phyloP scores from a whole-genome alignment of 64 coral and sea anemone genomes.

The Catalaphyllia jardinei region DNA sequence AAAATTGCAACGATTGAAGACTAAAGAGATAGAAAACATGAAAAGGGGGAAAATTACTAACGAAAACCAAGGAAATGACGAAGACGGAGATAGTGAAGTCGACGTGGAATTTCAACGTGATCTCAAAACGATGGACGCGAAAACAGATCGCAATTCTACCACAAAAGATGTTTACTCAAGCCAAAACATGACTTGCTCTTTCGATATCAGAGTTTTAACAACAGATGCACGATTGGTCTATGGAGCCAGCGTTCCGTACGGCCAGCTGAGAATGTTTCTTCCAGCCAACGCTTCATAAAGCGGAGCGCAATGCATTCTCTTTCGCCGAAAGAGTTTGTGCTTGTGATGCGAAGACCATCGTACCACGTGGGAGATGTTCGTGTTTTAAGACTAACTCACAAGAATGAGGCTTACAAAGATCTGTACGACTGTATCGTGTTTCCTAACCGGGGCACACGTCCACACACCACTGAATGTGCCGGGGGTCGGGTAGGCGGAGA shows the following conservation, averaged over 20 bases:
- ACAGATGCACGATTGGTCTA: constrained; percentile 79
- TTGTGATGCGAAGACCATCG: constrained; percentile 69
- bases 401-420: constrained; percentile 34
- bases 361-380: constrained; percentile 68
- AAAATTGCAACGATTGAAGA: not conserved
- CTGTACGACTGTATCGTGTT: constrained; percentile 76
- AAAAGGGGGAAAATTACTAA: not conserved
- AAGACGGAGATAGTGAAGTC: not conserved
- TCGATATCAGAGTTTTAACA: constrained; percentile 56
- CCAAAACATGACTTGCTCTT: not conserved
- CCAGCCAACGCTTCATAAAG: constrained; percentile 55
- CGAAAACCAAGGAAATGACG: not conserved
- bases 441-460: constrained; percentile 46
- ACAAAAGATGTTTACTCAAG: not conserved
- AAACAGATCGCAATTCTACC: not conserved
- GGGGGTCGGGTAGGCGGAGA: constrained; percentile 75
- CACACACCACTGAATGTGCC: constrained; percentile 43
- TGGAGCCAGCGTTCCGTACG: constrained; percentile 80
- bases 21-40: constrained; percentile 31
- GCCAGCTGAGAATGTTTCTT: constrained; percentile 73
- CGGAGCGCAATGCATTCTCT: constrained; percentile 33
- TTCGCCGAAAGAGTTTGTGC: constrained; percentile 38
- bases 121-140: constrained; percentile 4
- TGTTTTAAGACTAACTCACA: constrained; percentile 39
- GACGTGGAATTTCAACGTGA: not conserved